Conservation (phyloP, 1,140 invertebrate genomes). For the Brachionus rotundiformis region DNA sequence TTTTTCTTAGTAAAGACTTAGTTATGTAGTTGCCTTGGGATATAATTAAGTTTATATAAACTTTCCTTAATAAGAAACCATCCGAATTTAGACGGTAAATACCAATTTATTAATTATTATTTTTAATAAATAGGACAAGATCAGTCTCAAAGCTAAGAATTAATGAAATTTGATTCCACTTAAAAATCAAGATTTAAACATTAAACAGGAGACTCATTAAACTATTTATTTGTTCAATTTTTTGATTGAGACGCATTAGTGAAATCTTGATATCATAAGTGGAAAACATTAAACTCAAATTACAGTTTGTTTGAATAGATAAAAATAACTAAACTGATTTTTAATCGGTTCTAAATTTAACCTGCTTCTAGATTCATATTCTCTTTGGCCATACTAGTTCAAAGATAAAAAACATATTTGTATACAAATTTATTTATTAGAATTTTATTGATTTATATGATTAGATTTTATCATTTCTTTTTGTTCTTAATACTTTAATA, state of each 20-base stretch:
- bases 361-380: slow-evolving; percentile 4
- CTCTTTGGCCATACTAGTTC: background rate
- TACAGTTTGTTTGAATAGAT: background rate
- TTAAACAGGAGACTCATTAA: background rate
- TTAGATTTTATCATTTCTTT: slow-evolving; percentile 5
- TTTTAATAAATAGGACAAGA: background rate
- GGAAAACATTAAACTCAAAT: slow-evolving; percentile 16
- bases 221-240: slow-evolving; percentile 14
- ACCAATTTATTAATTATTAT: background rate
- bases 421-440: too few species aligned
- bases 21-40: background rate
- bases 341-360: slow-evolving; percentile 27
- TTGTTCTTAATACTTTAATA: background rate
- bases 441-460: background rate
- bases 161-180: slow-evolving; percentile 44
- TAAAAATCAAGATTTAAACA: background rate
- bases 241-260: slow-evolving; percentile 29
- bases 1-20: background rate
- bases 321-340: slow-evolving; percentile 3
- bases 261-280: slow-evolving; percentile 16
- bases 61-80: background rate
- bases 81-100: background rate
- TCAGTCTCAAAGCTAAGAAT: background rate
- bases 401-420: background rate
- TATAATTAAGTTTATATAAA: background rate